Evolutionary conservation across 2,888 invertebrate genomes (phyloP).

Genomic region (Lacanobia oleracea): DNA sequence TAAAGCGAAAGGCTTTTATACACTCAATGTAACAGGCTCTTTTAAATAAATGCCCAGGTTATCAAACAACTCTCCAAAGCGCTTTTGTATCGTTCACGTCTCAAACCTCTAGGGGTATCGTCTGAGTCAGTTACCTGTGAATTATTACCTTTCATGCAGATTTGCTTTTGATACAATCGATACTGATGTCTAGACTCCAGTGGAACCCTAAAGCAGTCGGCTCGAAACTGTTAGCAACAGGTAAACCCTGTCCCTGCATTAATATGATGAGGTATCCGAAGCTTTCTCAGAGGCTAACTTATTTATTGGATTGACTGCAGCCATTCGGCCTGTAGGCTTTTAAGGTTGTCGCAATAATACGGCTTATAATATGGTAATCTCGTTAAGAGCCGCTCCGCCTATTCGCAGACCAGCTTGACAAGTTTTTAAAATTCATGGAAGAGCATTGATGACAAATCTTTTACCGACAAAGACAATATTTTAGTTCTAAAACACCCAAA

Average conservation of each 20-base stretch:
- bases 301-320: conserved; percentile 19
- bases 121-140: conserved; percentile 26
- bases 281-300: background rate
- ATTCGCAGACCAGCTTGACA: conserved; percentile 6
- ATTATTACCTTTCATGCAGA: conserved; percentile 28
- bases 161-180: conserved; percentile 9
- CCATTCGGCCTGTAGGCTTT: background rate
- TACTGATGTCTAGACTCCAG: conserved; percentile 16
- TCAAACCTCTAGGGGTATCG: conserved; percentile 23
- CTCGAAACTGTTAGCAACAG: conserved; percentile 25
- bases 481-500: conserved; percentile 5
- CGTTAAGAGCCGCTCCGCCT: background rate
- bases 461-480: background rate
- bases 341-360: conserved; percentile 14
- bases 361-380: conserved; percentile 10
- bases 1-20: conserved; percentile 34
- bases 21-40: conserved; percentile 17
- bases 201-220: conserved; percentile 1
- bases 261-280: conserved; percentile 9
- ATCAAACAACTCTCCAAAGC: conserved; percentile 32
- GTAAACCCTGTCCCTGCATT: background rate
- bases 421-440: conserved; percentile 6
- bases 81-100: conserved; percentile 35
- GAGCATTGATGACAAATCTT: conserved; percentile 15
- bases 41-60: conserved; percentile 42